Base-by-base conservation (phyloP, 2,888 invertebrate species). In the Temnothorax rugatulus region DNA sequence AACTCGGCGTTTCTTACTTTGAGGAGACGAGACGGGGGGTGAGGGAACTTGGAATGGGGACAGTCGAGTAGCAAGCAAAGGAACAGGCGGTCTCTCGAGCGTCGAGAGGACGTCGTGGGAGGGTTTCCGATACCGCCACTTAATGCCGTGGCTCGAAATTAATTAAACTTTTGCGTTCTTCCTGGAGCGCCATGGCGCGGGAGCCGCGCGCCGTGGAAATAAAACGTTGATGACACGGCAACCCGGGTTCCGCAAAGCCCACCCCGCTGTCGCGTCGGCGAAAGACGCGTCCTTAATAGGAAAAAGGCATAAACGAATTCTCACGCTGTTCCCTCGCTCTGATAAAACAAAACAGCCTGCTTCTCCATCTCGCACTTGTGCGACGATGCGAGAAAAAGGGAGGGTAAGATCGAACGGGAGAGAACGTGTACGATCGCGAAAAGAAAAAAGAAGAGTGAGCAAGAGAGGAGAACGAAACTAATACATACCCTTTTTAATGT, bases 141-240 rank as follows among this genome's bases (percentile, higher is more conserved):
- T 91, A 90, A 91, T 91, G 89, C 91, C 91, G 86, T 84, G 89
- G 88, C 89, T 89, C 88, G 91, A 91, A 92, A 92, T 92, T 92
- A 92, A 92, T 92, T 92, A 92, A 92, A 92, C 89, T 92, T 92
- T 91, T 87, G 89, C 92, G 89, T 91, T 90, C 85, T 86, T 88
- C 85, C 83, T 52, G 84, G 68, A 81, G 84, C 66, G 44, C 71
- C 34, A 52, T 29, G 75, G 75, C 81, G 83, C 77, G 52, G 74
- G 44, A 57, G 41, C 59, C 38, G 74, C 8, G 25, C 63, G 61
- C 50, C 85, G 71, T 90, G 85, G 89, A 92, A 92, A 92, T 92
- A 92, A 92, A 92, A 92, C 91, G 90, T 89, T 91, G 92, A 92
- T 92, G 92, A 92, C 91, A 92, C 90, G 92, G 90, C 91, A 90